Base-by-base conservation (phyloP, 2,113 vertebrate genomes). In the Cololabis saira region DNA sequence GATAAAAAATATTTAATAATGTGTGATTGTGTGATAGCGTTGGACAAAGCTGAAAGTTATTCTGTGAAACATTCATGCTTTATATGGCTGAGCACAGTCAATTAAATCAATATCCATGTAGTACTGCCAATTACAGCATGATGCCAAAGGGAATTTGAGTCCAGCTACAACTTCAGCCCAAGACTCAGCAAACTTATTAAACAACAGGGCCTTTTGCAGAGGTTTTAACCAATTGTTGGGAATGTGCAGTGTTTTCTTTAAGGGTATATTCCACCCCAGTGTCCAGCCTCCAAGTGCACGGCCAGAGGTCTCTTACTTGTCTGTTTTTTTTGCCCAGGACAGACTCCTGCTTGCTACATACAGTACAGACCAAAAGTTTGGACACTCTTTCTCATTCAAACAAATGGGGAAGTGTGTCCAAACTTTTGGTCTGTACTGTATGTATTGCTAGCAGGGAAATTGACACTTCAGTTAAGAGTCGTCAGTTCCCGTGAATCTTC, bases 401-500 rank as follows among this genome's bases (percentile, higher is more conserved):
- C n/a, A n/a, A n/a, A n/a, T n/a, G n/a, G n/a, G n/a, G n/a, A n/a
- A n/a, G n/a, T n/a, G n/a, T n/a, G n/a, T n/a, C n/a, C n/a, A n/a
- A n/a, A n/a, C n/a, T n/a, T n/a, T n/a, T n/a, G n/a, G n/a, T n/a
- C n/a, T n/a, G n/a, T n/a, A n/a, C n/a, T n/a, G n/a, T n/a, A 44
- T 57, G 24, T 18, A 63, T 10, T 57, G 48, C 93, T 93, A 91
- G 91, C 90, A 79, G 91, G 76, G 86, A 93, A 86, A 89, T 91
- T n/a, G 60, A 90, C 90, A 90, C 92, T 95, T 95, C 42, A 95
- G 95, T 95, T 95, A n/a, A n/a, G 94, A 95, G 90, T 84, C 87
- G 92, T 87, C 86, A 92, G 92, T 93, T 88, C 15, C 90, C 37
- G 68, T 68, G 68, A 52, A 79, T 85, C 57, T 55, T 33, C 59